Evolutionary conservation across 2,797 vertebrate genomes (phyloP), one percentile per base, ranked within the genome.

Genomic region (Chrysocyon brachyurus): DNA sequence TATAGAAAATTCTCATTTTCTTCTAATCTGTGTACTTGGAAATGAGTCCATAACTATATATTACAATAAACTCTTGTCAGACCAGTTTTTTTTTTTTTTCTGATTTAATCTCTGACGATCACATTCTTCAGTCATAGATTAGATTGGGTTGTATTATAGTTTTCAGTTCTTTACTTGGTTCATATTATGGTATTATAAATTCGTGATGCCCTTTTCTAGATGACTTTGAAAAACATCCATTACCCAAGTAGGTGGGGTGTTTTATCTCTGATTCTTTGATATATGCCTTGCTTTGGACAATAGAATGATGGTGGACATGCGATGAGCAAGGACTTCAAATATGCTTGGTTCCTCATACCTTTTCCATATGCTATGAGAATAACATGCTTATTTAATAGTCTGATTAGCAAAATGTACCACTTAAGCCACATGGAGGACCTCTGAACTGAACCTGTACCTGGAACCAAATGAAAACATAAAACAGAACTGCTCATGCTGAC

Each of bases 191-290:
- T 63, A 57, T 66, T 92, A 87, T 19, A 96, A 78, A 40, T 86
- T 21, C 8, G 56, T 14, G 5, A 66, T 22, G 5, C 0, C 0
- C 12, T 72, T 94, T 93, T 92, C 16, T 17, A 57, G 49, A n/a
- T 52, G 46, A 54, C 16, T 85, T 97, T 97, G 19, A 16, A 90
- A 85, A 96, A 75, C 4, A 2, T 95, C 33, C 33, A 24, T 87
- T 91, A 28, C 46, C 63, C 17, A 28, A 59, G 12, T 28, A 52
- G 12, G 31, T 89, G 11, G 11, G 46, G 2, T 66, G 15, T 72
- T 72, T 24, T 79, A 36, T 46, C 16, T 59, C 31, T 79, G 26
- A 73, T 79, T 15, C 40, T 92, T 93, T 61, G 59, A 52, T 88
- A 46, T 21, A 31, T 56, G 16, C 15, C 17, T 78, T n/a, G 6